Conservation (phyloP, 2,888 invertebrate species). For the Tuta absoluta region DNA sequence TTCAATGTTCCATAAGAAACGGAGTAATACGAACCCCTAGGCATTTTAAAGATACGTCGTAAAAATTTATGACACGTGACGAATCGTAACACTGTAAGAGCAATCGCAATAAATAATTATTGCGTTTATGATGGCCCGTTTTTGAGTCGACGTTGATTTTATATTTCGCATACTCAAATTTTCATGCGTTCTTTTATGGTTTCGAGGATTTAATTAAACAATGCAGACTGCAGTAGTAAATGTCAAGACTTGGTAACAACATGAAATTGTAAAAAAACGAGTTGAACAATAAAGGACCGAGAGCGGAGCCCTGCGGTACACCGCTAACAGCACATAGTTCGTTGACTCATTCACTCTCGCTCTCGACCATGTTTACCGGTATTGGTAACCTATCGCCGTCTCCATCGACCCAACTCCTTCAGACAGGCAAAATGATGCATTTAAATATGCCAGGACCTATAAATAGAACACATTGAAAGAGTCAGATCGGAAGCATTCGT, state of each 20-base stretch:
- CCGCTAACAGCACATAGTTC: constrained; percentile 57
- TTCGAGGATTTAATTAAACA: constrained; percentile 42
- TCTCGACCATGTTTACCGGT: constrained; percentile 39
- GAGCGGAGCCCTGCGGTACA: constrained; percentile 56
- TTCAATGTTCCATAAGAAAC: too few relatives aligned
- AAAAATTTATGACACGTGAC: constrained; percentile 27
- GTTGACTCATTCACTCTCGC: constrained; percentile 56
- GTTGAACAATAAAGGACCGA: constrained; percentile 48
- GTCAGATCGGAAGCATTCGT: constrained; percentile 43
- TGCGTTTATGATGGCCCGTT: neutral
- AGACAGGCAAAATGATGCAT: constrained; percentile 24
- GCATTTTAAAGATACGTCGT: constrained; percentile 21
- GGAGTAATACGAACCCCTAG: neutral
- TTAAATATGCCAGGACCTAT: constrained; percentile 9
- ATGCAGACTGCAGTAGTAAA: constrained; percentile 30
- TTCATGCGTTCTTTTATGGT: constrained; percentile 25
- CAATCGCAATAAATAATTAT: constrained; percentile 26
- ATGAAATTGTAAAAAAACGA: constrained; percentile 41
- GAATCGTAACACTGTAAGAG: constrained; percentile 26
- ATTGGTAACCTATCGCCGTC: constrained; percentile 26
- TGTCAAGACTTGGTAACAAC: constrained; percentile 42
- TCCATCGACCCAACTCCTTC: constrained; percentile 19
- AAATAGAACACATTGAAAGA: neutral
- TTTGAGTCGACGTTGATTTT: constrained; percentile 9
- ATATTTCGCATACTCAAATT: constrained; percentile 30